phyloP scores from a whole-genome alignment of 2,113 vertebrate genomes.

The Melanerpes formicivorus region DNA sequence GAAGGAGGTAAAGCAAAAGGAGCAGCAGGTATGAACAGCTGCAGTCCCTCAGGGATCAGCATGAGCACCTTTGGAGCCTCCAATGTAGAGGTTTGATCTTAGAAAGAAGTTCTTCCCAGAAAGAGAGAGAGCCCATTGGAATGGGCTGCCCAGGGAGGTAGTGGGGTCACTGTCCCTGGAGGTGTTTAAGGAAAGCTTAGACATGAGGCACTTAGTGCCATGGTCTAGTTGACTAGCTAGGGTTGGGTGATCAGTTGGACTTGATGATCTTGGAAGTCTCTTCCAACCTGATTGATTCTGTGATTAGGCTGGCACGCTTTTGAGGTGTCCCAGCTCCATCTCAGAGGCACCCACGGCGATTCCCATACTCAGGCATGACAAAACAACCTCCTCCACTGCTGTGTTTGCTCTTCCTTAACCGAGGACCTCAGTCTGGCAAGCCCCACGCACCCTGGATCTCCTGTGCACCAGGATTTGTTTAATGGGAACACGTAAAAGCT shows the following conservation, averaged over 20 bases:
- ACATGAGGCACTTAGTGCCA: no score
- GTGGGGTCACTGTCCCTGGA: no score
- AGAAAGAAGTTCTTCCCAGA: no score
- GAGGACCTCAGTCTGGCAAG: neutral
- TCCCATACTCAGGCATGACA: neutral
- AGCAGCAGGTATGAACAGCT: neutral
- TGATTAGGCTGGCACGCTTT: neutral
- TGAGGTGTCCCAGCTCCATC: neutral
- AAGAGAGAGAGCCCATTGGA: no score
- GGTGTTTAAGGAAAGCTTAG: no score
- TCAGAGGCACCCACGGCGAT: neutral
- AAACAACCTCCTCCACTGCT: neutral
- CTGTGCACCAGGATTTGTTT: neutral
- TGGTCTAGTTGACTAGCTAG: no score
- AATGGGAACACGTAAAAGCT: neutral
- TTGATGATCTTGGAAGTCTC: no score
- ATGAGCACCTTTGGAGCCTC: neutral
- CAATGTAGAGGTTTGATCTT: neutral
- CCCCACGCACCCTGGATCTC: neutral
- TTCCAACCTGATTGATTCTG: no score
- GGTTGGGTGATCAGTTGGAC: no score
- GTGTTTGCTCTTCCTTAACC: neutral
- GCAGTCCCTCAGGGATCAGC: fast-evolving
- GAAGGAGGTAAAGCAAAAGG: neutral
- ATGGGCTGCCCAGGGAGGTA: no score